phyloP scores from a whole-genome alignment of 1,140 invertebrate species.

The Bombyx mandarina region DNA sequence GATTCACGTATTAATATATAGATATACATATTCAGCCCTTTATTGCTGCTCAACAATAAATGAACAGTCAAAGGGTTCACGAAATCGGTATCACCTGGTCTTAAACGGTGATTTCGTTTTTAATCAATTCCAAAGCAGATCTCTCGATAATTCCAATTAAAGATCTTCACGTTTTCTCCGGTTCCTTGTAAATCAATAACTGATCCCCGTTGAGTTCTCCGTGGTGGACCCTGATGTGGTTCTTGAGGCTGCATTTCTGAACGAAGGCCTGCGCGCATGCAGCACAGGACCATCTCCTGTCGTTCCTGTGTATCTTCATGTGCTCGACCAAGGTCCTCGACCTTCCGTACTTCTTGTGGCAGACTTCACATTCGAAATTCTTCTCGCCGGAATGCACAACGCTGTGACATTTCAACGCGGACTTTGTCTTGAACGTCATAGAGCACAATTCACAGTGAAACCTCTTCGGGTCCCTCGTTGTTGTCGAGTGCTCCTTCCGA shows the following conservation, averaged over 20 bases:
- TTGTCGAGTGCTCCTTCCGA: constrained; percentile 15
- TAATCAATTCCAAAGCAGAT: no score
- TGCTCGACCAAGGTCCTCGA: constrained; percentile 77
- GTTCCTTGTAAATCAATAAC: not conserved
- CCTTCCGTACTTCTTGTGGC: constrained; percentile 71
- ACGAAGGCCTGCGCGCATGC: constrained; percentile 58
- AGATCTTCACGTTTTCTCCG: no score
- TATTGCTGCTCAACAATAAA: no score
- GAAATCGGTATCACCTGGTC: no score
- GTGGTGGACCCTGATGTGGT: constrained; percentile 27
- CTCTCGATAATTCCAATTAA: no score
- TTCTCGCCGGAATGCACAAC: constrained; percentile 74
- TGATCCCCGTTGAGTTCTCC: constrained; percentile 1
- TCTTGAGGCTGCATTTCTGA: constrained; percentile 31
- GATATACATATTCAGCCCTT: no score
- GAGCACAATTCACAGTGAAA: constrained; percentile 30
- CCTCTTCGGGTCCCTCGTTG: constrained; percentile 10
- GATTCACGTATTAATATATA: no score
- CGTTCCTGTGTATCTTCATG: constrained; percentile 73
- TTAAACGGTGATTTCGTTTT: no score
- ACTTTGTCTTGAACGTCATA: constrained; percentile 17
- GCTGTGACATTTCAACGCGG: constrained; percentile 63
- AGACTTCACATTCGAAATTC: constrained; percentile 62
- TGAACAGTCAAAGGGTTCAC: no score
- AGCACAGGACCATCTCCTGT: constrained; percentile 53